Evolutionary conservation across 2,888 invertebrate species (phyloP).

Genomic region (Euphydryas editha): DNA sequence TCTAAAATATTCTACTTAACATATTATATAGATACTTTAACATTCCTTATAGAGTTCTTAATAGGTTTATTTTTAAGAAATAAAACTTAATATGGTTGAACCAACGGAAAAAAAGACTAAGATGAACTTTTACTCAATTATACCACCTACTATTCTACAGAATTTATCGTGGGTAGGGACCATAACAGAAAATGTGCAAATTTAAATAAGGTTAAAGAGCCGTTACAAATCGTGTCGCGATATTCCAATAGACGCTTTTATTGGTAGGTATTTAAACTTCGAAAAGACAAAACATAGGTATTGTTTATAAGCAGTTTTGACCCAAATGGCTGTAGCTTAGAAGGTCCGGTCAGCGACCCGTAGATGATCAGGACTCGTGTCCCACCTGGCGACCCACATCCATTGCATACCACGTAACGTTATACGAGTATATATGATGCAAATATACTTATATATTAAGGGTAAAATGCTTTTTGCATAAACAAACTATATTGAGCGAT

Average conservation of each 20-base stretch:
- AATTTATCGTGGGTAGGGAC: constrained; percentile 58
- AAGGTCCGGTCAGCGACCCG: constrained; percentile 53
- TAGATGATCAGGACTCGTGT: constrained; percentile 43
- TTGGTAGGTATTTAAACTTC: constrained; percentile 13
- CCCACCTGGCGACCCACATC: constrained; percentile 47
- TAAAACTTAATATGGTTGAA: not conserved
- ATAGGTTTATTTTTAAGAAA: not conserved
- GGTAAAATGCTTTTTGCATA: constrained; percentile 32
- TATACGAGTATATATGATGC: constrained; percentile 35
- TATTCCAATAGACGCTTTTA: constrained; percentile 32
- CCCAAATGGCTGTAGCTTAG: constrained; percentile 43
- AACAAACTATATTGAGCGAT: constrained; percentile 17
- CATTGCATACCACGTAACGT: constrained; percentile 40
- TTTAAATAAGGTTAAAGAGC: constrained; percentile 59
- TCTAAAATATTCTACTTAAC: not conserved
- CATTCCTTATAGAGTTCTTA: not conserved
- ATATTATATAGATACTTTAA: not conserved
- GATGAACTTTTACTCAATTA: constrained; percentile 29
- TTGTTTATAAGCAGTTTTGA: constrained; percentile 46
- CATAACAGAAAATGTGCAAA: constrained; percentile 60
- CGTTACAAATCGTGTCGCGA: constrained; percentile 58
- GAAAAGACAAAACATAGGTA: constrained; percentile 23
- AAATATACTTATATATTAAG: constrained; percentile 37
- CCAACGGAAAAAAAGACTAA: constrained; percentile 22
- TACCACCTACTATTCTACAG: constrained; percentile 45